Conservation (phyloP, 2,888 invertebrate genomes). For the Dicyrtomina minuta region DNA sequence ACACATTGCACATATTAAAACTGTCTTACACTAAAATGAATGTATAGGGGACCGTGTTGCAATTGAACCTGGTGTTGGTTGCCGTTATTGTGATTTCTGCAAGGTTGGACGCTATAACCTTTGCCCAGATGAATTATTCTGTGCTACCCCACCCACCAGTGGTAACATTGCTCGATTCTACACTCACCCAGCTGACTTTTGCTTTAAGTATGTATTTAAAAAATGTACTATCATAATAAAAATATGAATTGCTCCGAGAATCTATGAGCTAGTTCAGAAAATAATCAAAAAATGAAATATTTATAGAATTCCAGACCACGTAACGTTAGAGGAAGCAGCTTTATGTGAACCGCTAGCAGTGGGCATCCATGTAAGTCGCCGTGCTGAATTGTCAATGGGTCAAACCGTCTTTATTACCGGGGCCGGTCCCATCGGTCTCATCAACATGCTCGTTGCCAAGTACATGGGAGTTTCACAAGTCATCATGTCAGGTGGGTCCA, state of each 20-base stretch:
- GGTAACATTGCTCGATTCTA: conserved; percentile 86
- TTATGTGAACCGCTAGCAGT: conserved; percentile 82
- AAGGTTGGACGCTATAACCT: conserved; percentile 88
- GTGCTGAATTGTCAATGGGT: conserved; percentile 76
- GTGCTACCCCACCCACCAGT: conserved; percentile 90
- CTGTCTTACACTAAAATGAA: too few species aligned
- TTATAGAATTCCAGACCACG: conserved; percentile 79
- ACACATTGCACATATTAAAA: too few species aligned
- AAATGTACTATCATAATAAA: conserved; percentile 55
- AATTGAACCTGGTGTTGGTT: conserved; percentile 90
- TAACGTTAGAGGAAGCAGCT: conserved; percentile 90
- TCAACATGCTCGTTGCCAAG: conserved; percentile 77
- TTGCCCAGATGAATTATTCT: conserved; percentile 82
- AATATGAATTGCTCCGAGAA: not conserved
- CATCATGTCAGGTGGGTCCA: conserved; percentile 68
- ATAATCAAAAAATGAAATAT: not conserved
- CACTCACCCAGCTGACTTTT: conserved; percentile 86
- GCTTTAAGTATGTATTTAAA: conserved; percentile 68
- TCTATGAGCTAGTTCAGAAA: not conserved
- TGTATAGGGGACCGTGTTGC: conserved; percentile 79
- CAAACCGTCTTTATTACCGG: conserved; percentile 74
- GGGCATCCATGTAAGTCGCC: conserved; percentile 87
- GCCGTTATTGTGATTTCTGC: conserved; percentile 80
- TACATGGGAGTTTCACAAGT: conserved; percentile 81
- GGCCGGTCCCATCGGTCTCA: conserved; percentile 79